A percentile compares a stretch with the other conserved stretches of the same genome.
Conservation (phyloP, 1,140 invertebrate genomes). For the Drosophila pallidifrons region DNA sequence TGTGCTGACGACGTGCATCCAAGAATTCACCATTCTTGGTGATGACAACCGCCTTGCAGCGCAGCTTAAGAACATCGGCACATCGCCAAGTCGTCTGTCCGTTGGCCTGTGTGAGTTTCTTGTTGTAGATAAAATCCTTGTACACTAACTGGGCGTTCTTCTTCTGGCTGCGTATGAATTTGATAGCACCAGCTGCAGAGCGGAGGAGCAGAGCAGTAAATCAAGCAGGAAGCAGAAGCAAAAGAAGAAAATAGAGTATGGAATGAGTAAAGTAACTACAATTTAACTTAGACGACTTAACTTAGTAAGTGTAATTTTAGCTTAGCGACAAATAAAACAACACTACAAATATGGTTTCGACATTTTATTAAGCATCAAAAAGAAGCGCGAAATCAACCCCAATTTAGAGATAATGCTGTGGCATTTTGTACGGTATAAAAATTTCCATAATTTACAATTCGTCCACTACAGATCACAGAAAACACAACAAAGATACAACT, state of each 20-base stretch:
- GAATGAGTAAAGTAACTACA: conserved; percentile 36
- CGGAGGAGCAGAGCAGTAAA: neutral
- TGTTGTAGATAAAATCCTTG: conserved; percentile 77
- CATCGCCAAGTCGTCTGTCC: conserved; percentile 81
- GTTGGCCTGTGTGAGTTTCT: conserved; percentile 79
- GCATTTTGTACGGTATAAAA: too few species aligned
- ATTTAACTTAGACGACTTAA: conserved; percentile 44
- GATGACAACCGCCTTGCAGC: conserved; percentile 79
- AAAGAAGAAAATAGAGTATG: conserved; percentile 26
- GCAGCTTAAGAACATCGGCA: conserved; percentile 69
- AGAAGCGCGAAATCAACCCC: conserved; percentile 28
- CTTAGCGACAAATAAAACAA: conserved; percentile 70
- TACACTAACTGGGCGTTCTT: conserved; percentile 79
- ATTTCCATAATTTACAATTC: too few species aligned
- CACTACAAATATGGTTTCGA: conserved; percentile 45
- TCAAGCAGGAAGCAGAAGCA: conserved; percentile 29
- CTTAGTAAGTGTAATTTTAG: neutral
- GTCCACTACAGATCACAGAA: conserved; percentile 11
- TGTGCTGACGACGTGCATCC: conserved; percentile 62
- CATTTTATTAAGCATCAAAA: conserved; percentile 57
- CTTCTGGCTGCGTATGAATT: conserved; percentile 80
- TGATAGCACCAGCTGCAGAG: conserved; percentile 47
- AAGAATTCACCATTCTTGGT: conserved; percentile 68
- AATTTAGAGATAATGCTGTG: too few species aligned
- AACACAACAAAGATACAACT: conserved; percentile 1